A percentile compares a stretch with the other conserved stretches of the same genome.
Conservation (phyloP, 2,113 vertebrate species). For the Aphelocoma coerulescens region DNA sequence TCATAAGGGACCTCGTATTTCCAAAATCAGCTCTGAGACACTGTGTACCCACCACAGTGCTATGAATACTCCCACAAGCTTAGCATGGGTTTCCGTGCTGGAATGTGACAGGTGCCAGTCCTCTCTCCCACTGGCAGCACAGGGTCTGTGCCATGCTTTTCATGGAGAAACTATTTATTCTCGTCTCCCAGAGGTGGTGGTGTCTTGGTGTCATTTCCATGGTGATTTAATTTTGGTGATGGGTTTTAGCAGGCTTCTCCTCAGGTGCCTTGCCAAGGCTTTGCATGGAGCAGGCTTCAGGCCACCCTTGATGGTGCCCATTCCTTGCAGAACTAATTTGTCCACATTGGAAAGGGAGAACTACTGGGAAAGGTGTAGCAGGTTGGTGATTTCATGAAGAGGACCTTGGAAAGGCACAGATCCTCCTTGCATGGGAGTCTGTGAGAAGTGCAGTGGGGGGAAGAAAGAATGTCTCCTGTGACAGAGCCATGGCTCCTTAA, state of each 20-base stretch:
- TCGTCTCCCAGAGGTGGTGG: not conserved
- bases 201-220: not conserved
- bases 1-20: not conserved
- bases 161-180: not conserved
- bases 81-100: not conserved
- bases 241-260: not conserved
- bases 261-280: not conserved
- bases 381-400: not conserved
- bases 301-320: not conserved
- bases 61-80: not conserved
- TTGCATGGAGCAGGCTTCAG: not conserved
- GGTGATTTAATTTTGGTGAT: not conserved
- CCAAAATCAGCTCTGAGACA: not conserved
- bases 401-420: not conserved
- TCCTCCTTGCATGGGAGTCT: not conserved
- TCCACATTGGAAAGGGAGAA: not conserved
- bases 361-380: not conserved
- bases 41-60: not conserved
- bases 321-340: not conserved
- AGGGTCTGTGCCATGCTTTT: not conserved
- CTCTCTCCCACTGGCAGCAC: not conserved
- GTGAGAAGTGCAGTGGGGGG: not conserved
- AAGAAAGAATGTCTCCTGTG: not conserved
- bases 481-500: not conserved
- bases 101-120: not conserved